Conservation (phyloP, 2,113 vertebrate genomes). For the Rhinolophus sinicus region DNA sequence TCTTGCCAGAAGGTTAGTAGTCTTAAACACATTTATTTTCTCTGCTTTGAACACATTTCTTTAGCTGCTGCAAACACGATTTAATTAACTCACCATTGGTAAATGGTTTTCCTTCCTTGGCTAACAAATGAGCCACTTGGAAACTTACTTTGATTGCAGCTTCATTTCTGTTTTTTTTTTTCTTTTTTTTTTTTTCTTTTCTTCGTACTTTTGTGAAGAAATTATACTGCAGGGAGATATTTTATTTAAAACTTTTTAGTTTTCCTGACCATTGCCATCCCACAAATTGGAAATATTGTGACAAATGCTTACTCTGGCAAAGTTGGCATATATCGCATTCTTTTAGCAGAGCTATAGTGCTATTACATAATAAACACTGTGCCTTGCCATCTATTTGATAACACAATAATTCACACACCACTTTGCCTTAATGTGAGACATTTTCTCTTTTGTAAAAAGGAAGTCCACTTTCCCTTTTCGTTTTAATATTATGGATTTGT, state of each 20-base stretch:
- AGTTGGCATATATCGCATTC: background rate
- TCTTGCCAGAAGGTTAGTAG: background rate
- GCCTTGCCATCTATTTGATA: background rate
- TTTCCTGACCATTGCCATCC: background rate
- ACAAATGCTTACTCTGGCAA: background rate
- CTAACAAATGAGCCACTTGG: background rate
- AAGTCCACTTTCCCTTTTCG: background rate
- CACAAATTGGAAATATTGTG: background rate
- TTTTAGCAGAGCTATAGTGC: background rate
- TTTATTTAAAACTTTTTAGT: background rate
- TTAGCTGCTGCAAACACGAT: background rate
- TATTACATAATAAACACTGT: background rate
- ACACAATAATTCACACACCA: background rate
- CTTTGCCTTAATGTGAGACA: background rate
- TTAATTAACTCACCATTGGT: background rate
- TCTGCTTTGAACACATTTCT: background rate
- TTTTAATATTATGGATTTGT: background rate
- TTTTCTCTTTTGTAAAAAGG: background rate
- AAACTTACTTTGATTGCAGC: background rate
- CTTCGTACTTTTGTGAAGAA: background rate
- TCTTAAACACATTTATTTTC: background rate
- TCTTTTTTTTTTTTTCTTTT: too few relatives aligned
- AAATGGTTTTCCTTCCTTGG: background rate
- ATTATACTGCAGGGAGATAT: background rate
- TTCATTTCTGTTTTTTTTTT: background rate